Conservation (phyloP, 1,140 invertebrate species). For the Gryon sp. region DNA sequence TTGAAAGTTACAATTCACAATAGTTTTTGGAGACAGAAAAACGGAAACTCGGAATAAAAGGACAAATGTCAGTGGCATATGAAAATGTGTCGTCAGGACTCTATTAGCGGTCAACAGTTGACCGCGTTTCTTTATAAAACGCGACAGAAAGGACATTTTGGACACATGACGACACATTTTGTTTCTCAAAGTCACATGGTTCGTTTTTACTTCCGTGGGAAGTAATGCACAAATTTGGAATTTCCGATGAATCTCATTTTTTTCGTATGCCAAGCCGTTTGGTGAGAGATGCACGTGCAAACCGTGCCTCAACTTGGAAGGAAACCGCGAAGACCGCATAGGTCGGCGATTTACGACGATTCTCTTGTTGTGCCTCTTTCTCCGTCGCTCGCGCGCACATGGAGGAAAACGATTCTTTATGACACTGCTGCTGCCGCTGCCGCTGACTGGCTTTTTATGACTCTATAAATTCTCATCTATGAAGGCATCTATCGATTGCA, state of each 20-base stretch:
- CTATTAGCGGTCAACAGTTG: too few relatives aligned
- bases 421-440: conserved; percentile 57
- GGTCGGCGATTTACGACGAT: conserved; percentile 75
- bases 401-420: conserved; percentile 61
- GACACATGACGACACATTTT: neutral
- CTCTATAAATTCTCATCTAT: conserved; percentile 74
- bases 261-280: conserved; percentile 36
- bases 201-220: conserved; percentile 55
- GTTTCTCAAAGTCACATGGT: neutral
- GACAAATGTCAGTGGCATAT: too few relatives aligned
- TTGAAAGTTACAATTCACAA: too few relatives aligned
- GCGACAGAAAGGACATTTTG: too few relatives aligned
- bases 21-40: too few relatives aligned
- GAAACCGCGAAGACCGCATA: conserved; percentile 72
- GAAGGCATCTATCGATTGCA: conserved; percentile 72
- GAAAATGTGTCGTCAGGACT: too few relatives aligned
- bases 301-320: conserved; percentile 65
- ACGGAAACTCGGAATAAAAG: too few relatives aligned
- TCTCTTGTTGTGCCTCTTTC: conserved; percentile 58
- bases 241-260: conserved; percentile 46
- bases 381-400: conserved; percentile 33
- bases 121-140: too few relatives aligned
- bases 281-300: conserved; percentile 55
- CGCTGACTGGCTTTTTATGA: conserved; percentile 68
- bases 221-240: conserved; percentile 29